Evolutionary conservation across 1,140 invertebrate genomes (phyloP), one percentile per base, ranked within the genome.

Genomic region (Drosophila murphyi): DNA sequence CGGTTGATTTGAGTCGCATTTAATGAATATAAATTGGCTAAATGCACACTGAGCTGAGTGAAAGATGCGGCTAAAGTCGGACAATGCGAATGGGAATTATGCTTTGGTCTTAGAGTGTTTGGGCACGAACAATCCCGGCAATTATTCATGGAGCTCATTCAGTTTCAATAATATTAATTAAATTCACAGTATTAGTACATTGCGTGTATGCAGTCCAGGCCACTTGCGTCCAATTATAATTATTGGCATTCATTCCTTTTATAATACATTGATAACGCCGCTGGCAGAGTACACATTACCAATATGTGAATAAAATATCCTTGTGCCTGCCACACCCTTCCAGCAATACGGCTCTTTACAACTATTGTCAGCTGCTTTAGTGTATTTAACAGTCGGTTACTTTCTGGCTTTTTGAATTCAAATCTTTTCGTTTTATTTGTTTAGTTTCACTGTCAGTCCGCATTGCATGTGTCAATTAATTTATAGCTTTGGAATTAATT

Each of bases 11-110:
- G 55, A 69, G 56, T 47, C 35, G 57, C 57, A 55, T 64, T 61
- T 88, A 86, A 86, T 88, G 72, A 88, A 86, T 79, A 86, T 68
- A 88, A 86, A 88, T 88, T 79, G 76, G 74, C 75, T 28, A 47
- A 12, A 2, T 29, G 47, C 20, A 61, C 5, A 20, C 3, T 43
- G 55, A 61, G 45, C 6, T 12, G 29, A 6, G 10, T 32, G 12
- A 37, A 47, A 54, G n/a, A n/a, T 5, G 28, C 20, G 20, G 20
- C 20, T 2, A 20, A 20, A 20, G 20, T 20, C 20, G 50, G 6
- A 4, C 12, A 31, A 32, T 52, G 35, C 34, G 28, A 41, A 29
- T 43, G 41, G 32, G 20, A 64, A 43, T 20, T 10, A 43, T 4
- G 20, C 20, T 47, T 45, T 57, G 34, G 41, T 12, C 12, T 32